These are phyloP conservation scores for Danio choprae DNA, from an alignment of 2,797 vertebrate species.

Conservation along the genomic window DNA sequence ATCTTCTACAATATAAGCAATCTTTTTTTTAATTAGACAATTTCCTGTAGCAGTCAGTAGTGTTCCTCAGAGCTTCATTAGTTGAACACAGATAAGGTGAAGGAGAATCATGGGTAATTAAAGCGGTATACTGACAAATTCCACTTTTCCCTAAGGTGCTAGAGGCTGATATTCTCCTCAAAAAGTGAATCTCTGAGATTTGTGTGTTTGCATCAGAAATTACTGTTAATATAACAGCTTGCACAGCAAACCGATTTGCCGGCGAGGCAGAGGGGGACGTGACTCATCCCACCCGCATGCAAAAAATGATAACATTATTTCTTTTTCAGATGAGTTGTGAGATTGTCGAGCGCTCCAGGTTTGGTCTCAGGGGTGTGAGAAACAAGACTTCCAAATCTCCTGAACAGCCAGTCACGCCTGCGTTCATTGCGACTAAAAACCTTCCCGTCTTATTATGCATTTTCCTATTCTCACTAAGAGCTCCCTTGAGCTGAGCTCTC, in stretches of 20 bases:
- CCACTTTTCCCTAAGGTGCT: conserved; percentile 5
- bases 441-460: conserved; percentile 34
- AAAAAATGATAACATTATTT: conserved; percentile 48
- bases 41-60: conserved; percentile 33
- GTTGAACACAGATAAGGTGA: conserved; percentile 31
- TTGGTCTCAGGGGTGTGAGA: conserved; percentile 41
- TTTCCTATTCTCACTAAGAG: conserved; percentile 39
- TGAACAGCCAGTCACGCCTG: conserved; percentile 15
- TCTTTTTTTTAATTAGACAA: conserved; percentile 30
- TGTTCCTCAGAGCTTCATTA: conserved; percentile 36
- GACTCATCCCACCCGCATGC: conserved; percentile 34
- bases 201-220: conserved; percentile 30
- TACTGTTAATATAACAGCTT: conserved; percentile 22
- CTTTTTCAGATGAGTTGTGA: conserved; percentile 39
- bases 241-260: neutral
- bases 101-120: conserved; percentile 41
- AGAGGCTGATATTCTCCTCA: conserved; percentile 21
- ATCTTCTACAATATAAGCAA: conserved; percentile 68
- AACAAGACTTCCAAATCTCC: conserved; percentile 39
- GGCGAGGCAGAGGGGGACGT: neutral
- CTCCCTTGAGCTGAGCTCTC: conserved; percentile 32
- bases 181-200: conserved; percentile 12
- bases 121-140: conserved; percentile 18
- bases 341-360: conserved; percentile 36
- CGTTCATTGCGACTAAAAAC: conserved; percentile 36